Percentiles rank a stretch among this genome's conserved stretches.
These are phyloP conservation scores for Eretmochelys imbricata DNA, from an alignment of 2,113 vertebrate genomes.

Conservation along the genomic window DNA sequence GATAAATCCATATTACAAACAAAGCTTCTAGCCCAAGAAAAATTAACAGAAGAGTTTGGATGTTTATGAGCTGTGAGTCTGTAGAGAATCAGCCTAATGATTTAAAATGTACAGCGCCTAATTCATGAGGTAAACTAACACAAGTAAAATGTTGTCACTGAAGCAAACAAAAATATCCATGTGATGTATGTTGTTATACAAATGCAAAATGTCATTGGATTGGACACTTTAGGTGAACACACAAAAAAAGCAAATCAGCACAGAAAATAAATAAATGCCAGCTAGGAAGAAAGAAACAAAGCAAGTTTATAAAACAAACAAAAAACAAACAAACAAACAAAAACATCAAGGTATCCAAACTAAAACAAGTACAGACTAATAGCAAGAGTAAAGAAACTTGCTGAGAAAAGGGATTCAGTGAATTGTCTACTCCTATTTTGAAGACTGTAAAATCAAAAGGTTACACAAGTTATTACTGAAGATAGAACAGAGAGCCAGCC, in stretches of 20 bases:
- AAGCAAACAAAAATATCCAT: not conserved
- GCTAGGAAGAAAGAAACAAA: not conserved
- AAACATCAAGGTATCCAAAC: not conserved
- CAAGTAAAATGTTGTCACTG: not conserved
- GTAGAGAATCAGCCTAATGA: accelerated
- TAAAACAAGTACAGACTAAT: not conserved
- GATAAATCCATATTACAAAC: not conserved
- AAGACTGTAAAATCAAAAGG: not conserved
- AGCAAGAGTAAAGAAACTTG: not conserved
- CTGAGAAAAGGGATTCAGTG: not conserved
- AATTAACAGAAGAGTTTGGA: not conserved
- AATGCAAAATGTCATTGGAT: not conserved
- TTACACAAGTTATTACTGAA: not conserved
- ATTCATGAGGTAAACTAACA: not conserved
- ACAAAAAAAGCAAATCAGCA: not conserved
- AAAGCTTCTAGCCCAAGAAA: accelerated
- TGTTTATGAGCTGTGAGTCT: not conserved
- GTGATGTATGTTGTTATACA: not conserved
- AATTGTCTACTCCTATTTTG: not conserved
- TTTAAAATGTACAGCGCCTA: accelerated
- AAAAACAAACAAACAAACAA: no score
- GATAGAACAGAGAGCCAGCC: not conserved
- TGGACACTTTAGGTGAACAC: not conserved
- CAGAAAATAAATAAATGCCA: not conserved
- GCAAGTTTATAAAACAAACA: not conserved